Evolutionary conservation across 2,888 invertebrate genomes (phyloP).

Genomic region (Eupithecia centaureata): DNA sequence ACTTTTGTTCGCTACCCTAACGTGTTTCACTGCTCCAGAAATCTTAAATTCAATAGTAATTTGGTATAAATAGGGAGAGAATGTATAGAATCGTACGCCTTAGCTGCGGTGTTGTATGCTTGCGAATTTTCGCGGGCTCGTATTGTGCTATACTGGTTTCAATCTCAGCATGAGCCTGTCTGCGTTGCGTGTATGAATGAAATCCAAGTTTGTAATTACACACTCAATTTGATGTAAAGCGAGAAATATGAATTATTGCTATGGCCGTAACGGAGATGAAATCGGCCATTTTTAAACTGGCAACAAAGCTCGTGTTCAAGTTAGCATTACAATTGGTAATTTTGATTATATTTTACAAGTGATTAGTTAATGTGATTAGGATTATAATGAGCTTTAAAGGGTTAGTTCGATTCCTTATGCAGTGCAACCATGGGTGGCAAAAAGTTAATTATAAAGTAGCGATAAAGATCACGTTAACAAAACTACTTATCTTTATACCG

Average conservation of each 20-base stretch:
- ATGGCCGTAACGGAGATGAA: slow-evolving; percentile 71
- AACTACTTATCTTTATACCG: too few species aligned
- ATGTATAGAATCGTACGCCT: slow-evolving; percentile 70
- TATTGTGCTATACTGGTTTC: slow-evolving; percentile 78
- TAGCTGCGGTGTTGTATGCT: slow-evolving; percentile 81
- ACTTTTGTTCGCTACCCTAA: slow-evolving; percentile 58
- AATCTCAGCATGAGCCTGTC: slow-evolving; percentile 75
- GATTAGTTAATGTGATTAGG: slow-evolving; percentile 65
- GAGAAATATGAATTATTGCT: slow-evolving; percentile 78
- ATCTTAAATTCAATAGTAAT: slow-evolving; percentile 82
- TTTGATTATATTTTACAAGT: slow-evolving; percentile 61
- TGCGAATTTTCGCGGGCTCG: slow-evolving; percentile 73
- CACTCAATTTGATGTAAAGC: slow-evolving; percentile 80
- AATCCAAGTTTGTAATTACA: slow-evolving; percentile 78
- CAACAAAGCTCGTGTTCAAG: slow-evolving; percentile 62
- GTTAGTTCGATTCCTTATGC: slow-evolving; percentile 28
- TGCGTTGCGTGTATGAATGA: slow-evolving; percentile 64
- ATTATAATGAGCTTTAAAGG: slow-evolving; percentile 50
- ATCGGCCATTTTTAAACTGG: slow-evolving; percentile 69
- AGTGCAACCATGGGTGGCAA: slow-evolving; percentile 14
- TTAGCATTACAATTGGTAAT: slow-evolving; percentile 67
- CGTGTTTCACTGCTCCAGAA: slow-evolving; percentile 77
- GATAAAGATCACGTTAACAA: too few species aligned
- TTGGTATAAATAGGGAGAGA: slow-evolving; percentile 71
- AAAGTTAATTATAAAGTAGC: background rate